Evolutionary conservation across 2,888 invertebrate species (phyloP).

Genomic region (Azorinus chamasolen): DNA sequence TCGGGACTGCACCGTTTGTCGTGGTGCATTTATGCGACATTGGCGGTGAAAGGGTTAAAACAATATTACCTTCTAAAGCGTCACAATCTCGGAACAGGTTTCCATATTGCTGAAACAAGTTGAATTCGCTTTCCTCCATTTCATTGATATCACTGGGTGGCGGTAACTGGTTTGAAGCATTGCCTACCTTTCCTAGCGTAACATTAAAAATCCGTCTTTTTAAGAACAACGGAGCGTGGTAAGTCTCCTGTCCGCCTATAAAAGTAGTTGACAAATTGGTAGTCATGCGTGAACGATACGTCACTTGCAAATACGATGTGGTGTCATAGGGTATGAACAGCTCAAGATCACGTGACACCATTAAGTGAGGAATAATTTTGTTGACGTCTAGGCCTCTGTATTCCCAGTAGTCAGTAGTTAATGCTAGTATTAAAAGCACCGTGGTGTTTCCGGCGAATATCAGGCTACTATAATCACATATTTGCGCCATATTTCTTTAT

Average conservation of each 20-base stretch:
- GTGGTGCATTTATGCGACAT: no score
- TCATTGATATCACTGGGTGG: no score
- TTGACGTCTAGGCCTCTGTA: constrained; percentile 74
- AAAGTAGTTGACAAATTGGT: no score
- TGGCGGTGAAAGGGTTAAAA: no score
- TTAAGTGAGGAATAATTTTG: constrained; percentile 57
- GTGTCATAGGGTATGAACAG: constrained; percentile 73
- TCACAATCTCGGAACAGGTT: constrained; percentile 82
- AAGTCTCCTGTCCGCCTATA: constrained; percentile 38
- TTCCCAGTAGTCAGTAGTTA: constrained; percentile 83
- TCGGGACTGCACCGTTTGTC: no score
- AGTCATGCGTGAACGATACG: no score
- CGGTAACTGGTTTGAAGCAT: no score
- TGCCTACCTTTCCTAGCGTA: no score
- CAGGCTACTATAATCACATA: constrained; percentile 80
- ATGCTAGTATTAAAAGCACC: constrained; percentile 77
- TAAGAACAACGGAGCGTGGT: constrained; percentile 71
- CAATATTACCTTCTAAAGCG: constrained; percentile 76
- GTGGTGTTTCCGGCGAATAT: constrained; percentile 81
- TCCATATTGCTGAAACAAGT: constrained; percentile 77
- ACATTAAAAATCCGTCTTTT: no score
- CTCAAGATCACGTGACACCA: constrained; percentile 55
- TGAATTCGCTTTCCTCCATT: constrained; percentile 20
- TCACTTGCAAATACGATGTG: constrained; percentile 71
- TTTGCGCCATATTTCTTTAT: constrained; percentile 37